phyloP scores from a whole-genome alignment of 2,797 vertebrate genomes.

The Pelodytes ibericus region DNA sequence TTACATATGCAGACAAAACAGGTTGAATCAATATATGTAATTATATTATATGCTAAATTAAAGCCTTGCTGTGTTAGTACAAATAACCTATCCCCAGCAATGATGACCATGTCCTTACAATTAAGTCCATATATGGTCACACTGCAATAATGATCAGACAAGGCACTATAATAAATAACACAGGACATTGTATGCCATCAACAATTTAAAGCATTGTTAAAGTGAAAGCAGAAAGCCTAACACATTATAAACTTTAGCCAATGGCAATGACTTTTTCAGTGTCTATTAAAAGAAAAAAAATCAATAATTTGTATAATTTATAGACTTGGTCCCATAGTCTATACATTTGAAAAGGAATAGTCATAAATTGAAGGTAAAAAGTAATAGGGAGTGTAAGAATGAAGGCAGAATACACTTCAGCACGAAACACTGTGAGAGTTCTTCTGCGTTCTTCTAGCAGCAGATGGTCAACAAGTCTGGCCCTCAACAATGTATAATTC shows the following conservation, averaged over 20 bases:
- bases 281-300: background rate
- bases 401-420: background rate
- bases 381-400: background rate
- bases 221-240: background rate
- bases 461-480: too few relatives aligned
- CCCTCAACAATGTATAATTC: too few relatives aligned
- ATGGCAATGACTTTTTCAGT: conserved; percentile 6
- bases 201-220: background rate
- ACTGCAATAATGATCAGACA: background rate
- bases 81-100: too few relatives aligned
- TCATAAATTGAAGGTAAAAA: background rate
- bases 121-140: background rate
- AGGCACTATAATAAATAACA: background rate
- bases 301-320: background rate
- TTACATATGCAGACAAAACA: background rate
- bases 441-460: too few relatives aligned
- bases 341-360: background rate
- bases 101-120: background rate
- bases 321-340: background rate
- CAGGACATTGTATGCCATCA: background rate
- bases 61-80: background rate
- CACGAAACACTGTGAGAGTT: too few relatives aligned
- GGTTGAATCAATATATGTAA: background rate
- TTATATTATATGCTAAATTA: background rate
- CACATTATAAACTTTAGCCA: background rate